phyloP scores from a whole-genome alignment of 2,888 invertebrate species.

The Cryptus viduatorius region DNA sequence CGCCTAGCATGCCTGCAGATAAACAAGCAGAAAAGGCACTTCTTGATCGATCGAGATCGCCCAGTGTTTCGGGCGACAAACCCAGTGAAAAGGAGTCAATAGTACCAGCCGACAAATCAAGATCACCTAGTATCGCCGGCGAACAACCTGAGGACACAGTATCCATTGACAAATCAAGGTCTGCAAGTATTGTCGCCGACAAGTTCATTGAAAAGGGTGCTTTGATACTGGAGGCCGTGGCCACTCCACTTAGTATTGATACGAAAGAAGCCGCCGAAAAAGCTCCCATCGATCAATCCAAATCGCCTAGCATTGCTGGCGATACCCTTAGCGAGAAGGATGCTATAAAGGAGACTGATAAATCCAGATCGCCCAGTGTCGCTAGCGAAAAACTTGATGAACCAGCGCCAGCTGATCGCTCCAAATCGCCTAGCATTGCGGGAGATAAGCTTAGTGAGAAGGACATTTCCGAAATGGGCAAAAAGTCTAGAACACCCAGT shows the following conservation, averaged over 20 bases:
- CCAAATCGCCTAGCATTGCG: neutral
- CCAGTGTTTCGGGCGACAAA: slow-evolving; percentile 70
- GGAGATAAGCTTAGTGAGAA: slow-evolving; percentile 43
- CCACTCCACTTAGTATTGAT: slow-evolving; percentile 44
- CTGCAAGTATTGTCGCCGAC: slow-evolving; percentile 21
- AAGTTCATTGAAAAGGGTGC: slow-evolving; percentile 24
- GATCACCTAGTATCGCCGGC: slow-evolving; percentile 41
- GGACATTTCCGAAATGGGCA: neutral
- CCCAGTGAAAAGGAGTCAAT: slow-evolving; percentile 39
- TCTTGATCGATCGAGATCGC: slow-evolving; percentile 55
- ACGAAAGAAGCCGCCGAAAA: slow-evolving; percentile 23
- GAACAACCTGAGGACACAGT: slow-evolving; percentile 39
- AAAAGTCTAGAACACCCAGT: slow-evolving; percentile 63
- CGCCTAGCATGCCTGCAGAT: slow-evolving; percentile 49
- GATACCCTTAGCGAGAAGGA: neutral
- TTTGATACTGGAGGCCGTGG: neutral
- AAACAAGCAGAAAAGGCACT: neutral
- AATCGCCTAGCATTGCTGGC: slow-evolving; percentile 24
- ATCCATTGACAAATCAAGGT: neutral
- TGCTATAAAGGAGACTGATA: slow-evolving; percentile 13
- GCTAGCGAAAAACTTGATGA: slow-evolving; percentile 13
- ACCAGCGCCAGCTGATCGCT: slow-evolving; percentile 14
- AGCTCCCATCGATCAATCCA: neutral
- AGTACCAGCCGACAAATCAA: neutral
- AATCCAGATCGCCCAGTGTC: slow-evolving; percentile 62